phyloP scores from a whole-genome alignment of 1,140 invertebrate species.

The Alviniconcha marisindica region DNA sequence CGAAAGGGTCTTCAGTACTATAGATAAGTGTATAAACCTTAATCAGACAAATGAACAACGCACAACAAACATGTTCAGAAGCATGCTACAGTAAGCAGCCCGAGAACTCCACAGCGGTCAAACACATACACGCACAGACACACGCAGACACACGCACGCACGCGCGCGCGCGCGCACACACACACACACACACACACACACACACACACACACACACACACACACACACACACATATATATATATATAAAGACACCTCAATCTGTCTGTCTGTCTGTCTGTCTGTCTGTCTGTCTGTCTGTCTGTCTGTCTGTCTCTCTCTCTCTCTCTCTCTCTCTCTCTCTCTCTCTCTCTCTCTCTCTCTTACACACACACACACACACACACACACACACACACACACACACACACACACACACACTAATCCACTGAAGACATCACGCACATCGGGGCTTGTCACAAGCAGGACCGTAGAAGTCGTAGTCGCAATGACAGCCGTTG shows the following conservation, averaged over 20 bases:
- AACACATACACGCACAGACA: not conserved
- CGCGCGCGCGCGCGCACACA: not conserved
- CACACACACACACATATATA: not conserved
- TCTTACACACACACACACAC: no score
- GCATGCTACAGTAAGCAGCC: no score
- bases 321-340: not conserved
- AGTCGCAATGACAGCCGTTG: constrained; percentile 31
- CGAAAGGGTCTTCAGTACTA: no score
- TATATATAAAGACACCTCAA: not conserved
- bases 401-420: no score
- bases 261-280: not conserved
- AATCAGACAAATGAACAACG: no score
- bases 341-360: not conserved
- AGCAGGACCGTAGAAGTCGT: constrained; percentile 32
- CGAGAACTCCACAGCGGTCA: no score
- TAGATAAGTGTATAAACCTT: no score
- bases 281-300: not conserved
- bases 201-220: constrained; percentile 1
- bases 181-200: no score
- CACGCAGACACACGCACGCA: not conserved
- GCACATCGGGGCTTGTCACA: constrained; percentile 31
- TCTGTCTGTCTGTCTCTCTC: not conserved
- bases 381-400: not conserved
- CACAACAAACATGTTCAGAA: no score
- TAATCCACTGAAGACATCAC: no score